phyloP scores from a whole-genome alignment of 1,140 invertebrate species.

The Neodiprion fabricii region DNA sequence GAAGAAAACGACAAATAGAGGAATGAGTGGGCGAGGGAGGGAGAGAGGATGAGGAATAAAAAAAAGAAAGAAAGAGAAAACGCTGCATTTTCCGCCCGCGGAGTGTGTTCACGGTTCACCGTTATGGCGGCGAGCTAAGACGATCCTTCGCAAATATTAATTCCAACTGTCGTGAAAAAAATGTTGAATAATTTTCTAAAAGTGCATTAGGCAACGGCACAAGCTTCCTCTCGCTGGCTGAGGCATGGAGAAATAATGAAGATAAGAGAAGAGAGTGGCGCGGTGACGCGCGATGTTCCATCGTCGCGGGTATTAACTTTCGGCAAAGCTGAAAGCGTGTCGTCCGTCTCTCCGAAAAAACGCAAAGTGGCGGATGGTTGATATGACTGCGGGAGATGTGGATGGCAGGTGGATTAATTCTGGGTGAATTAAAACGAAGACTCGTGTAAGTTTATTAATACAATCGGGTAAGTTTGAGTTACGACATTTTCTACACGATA shows the following conservation, averaged over 20 bases:
- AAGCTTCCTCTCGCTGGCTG: neutral
- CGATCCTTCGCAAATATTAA: slow-evolving; percentile 14
- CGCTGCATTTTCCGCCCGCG: no score
- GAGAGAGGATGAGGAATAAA: neutral
- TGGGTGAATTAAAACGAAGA: neutral
- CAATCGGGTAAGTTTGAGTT: no score
- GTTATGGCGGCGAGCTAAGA: neutral
- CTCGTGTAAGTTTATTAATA: no score
- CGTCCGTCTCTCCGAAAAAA: neutral
- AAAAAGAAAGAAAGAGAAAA: neutral
- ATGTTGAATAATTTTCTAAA: slow-evolving; percentile 42
- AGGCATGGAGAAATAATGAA: neutral
- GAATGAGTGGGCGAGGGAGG: neutral
- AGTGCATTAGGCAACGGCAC: slow-evolving; percentile 34
- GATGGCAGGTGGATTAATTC: neutral
- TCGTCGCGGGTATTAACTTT: neutral
- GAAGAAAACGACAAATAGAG: no score
- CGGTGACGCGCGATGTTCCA: neutral
- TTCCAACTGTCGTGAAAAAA: slow-evolving; percentile 24
- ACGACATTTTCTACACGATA: no score
- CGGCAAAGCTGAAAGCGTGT: neutral
- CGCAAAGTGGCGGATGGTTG: no score
- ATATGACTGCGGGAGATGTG: neutral
- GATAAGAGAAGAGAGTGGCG: neutral
- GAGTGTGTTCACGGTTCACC: neutral